Evolutionary conservation across 92 coral and sea anemone genomes (phyloP), one percentile per base, ranked within the genome.

Genomic region (Diadumene lineata): DNA sequence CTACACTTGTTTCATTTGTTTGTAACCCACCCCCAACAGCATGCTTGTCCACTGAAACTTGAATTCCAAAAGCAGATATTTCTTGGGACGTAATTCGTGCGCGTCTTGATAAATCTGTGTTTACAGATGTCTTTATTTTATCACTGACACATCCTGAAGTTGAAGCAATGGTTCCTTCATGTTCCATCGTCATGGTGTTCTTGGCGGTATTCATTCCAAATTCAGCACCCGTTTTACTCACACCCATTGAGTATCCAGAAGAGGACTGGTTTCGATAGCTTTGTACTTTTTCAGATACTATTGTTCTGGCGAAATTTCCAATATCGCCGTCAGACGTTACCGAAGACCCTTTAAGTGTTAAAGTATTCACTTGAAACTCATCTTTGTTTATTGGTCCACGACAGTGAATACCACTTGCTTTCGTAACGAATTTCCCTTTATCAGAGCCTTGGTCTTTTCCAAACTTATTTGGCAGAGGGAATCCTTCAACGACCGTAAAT

Each of bases 161-260:
- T 34, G 88, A 84, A 62, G 75, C 88, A 66, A 84, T 72, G 18
- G 84, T 84, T 84, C 64, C 84, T n/a, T 72, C 53, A 69, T 84
- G 88, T 73, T 84, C 84, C 84, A 79, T 84, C 51, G 65, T 46
- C 80, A 84, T 79, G 11, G 46, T 65, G 43, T 79, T 79, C 17
- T 84, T 33, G 74, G 84, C 72, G 1, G 48, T 43, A 72, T 56
- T 21, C 56, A 79, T 16, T 50, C 84, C 84, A 16, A 84, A 26
- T 44, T 73, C 88, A 23, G 48, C 66, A 63, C 88, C 79, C 23
- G 60, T 79, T 69, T 79, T 78, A 67, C 31, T 57, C 46, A 66
- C 71, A 19, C 84, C 84, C 7, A 79, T 38, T 51, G 65, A 60
- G 63, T 79, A 72, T 7, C 88, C 88, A 7, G 68, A 66, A n/a